Evolutionary conservation across 1,140 invertebrate species (phyloP).

Genomic region (Stratiolaelaps scimitus): DNA sequence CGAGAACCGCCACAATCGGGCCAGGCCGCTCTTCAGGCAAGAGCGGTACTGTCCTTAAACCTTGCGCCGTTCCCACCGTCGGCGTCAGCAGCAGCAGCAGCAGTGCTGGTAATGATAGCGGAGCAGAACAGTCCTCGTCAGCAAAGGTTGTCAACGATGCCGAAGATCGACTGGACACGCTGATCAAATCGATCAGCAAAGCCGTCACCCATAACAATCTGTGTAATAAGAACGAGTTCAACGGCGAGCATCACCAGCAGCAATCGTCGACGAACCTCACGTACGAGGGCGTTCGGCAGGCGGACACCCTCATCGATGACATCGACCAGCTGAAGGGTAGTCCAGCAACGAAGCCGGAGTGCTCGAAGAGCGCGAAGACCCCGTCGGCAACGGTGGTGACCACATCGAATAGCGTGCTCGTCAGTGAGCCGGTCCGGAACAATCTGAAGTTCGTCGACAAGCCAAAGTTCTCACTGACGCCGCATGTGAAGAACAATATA

Average conservation of each 20-base stretch:
- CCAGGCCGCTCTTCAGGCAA: constrained; percentile 18
- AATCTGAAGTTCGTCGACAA: constrained; percentile 1
- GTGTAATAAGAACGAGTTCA: neutral
- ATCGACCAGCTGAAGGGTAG: neutral
- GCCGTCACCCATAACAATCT: constrained; percentile 33
- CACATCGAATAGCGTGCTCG: neutral
- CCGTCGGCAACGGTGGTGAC: neutral
- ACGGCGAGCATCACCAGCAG: neutral
- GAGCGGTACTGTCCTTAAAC: constrained; percentile 7
- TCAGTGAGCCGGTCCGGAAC: neutral
- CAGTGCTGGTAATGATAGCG: constrained; percentile 18
- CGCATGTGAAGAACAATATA: constrained; percentile 1
- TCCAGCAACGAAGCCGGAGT: neutral
- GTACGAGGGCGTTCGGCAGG: neutral
- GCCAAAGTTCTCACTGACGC: neutral
- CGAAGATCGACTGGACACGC: constrained; percentile 49
- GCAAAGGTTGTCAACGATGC: constrained; percentile 36
- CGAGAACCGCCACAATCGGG: constrained; percentile 28
- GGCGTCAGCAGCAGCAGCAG: neutral
- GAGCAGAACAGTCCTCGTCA: constrained; percentile 30
- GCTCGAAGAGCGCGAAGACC: neutral
- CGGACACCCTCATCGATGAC: neutral
- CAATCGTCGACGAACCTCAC: neutral
- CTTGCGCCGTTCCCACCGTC: constrained; percentile 26
- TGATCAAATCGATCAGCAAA: constrained; percentile 52